phyloP scores from a whole-genome alignment of 2,113 vertebrate species.

The Gallinago undulata region DNA sequence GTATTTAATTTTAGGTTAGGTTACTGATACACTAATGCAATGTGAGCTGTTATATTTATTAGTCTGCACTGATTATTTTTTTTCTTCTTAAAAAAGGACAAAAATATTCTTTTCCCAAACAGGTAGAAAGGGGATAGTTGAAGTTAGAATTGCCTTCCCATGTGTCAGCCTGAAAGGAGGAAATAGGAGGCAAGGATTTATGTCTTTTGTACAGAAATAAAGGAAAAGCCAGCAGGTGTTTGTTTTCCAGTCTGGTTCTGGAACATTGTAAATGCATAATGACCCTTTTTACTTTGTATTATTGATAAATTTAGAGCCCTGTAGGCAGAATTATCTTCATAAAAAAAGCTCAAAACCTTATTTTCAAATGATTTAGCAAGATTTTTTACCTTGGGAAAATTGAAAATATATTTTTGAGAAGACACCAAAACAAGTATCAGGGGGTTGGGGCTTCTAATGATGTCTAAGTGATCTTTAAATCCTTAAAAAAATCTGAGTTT shows the following conservation, averaged over 20 bases:
- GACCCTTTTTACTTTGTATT: not conserved
- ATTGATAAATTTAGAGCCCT: not conserved
- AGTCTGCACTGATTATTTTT: slow-evolving; percentile 31
- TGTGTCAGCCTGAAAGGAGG: not conserved
- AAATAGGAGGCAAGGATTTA: not conserved
- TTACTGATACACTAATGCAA: slow-evolving; percentile 30
- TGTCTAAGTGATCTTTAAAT: not conserved
- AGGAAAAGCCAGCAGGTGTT: not conserved
- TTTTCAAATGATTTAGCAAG: not conserved
- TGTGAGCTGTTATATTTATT: slow-evolving; percentile 39
- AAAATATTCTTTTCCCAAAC: not conserved
- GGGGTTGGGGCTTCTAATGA: not conserved
- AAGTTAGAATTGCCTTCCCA: not conserved
- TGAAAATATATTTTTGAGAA: not conserved
- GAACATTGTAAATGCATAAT: not conserved
- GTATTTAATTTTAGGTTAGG: slow-evolving; percentile 52
- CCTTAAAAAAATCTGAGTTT: not conserved
- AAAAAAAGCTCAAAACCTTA: not conserved
- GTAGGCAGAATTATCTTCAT: not conserved
- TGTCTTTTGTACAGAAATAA: not conserved
- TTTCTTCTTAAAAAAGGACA: not conserved
- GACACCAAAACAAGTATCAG: not conserved
- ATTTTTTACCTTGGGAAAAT: not conserved
- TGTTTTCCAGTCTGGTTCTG: not conserved
- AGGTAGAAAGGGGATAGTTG: not conserved